Base-by-base conservation (phyloP, 2,113 vertebrate genomes). In the Coturnix japonica region DNA sequence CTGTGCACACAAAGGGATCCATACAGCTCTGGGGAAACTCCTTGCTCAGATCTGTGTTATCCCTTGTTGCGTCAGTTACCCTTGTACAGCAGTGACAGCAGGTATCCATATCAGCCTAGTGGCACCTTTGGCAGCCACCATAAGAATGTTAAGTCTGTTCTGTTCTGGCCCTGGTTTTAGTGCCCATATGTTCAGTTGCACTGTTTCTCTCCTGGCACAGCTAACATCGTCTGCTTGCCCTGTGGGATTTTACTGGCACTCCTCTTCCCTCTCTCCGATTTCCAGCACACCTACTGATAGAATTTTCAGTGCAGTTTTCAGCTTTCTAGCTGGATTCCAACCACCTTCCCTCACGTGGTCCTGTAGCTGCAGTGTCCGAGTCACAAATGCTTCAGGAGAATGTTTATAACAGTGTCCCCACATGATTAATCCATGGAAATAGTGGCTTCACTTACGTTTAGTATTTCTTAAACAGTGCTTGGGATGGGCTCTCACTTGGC, bases 341-440 rank as follows among this genome's bases (percentile, higher is more conserved):
- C 16, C 1, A 51, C 5, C 2, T 21, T 57, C 23, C n/a, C 44
- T 3, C 35, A 8, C 14, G 0, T n/a, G 21, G 67, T 23, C 26
- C 12, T 35, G 23, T 7, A 25, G 31, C 28, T 18, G 54, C 43
- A 23, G 22, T 25, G 7, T 28, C 1, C 11, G 60, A 89, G 54
- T 41, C 47, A 17, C 65, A 47, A 8, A 26, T 6, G 43, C 57
- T 51, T 56, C 37, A 25, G 37, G 51, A 61, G 46, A 49, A 35
- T 15, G 19, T 71, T 72, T 31, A 12, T 44, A 44, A 44, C 61
- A 46, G n/a, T 2, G 0, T 44, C 28, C 43, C n/a, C 28, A 0
- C 13, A 0, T 21, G 22, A 65, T 76, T 33, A 47, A 64, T 51
- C 37, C 25, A 14, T 47, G 53, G 69, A 63, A 67, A 61, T 80